phyloP scores from a whole-genome alignment of 2,888 invertebrate species.

The Flexamia atlantica region DNA sequence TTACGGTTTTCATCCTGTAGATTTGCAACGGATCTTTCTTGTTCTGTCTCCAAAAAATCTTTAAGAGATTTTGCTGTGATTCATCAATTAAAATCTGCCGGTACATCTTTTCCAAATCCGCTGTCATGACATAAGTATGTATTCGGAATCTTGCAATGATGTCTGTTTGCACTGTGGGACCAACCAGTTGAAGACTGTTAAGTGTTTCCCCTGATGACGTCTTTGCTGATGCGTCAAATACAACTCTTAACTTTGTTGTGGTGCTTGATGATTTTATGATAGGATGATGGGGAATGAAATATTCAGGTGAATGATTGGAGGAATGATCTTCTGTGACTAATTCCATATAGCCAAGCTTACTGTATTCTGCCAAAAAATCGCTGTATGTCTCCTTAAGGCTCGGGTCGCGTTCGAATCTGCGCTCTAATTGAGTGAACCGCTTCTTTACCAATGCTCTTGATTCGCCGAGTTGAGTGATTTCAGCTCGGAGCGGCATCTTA shows the following conservation, averaged over 20 bases:
- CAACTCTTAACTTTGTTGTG: slow-evolving; percentile 52
- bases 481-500: slow-evolving; percentile 12
- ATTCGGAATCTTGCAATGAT: slow-evolving; percentile 3
- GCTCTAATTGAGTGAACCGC: background rate
- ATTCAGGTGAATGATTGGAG: background rate
- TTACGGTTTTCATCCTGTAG: slow-evolving; percentile 68
- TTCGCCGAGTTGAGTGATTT: background rate
- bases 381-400: background rate
- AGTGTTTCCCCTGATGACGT: slow-evolving; percentile 9
- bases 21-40: slow-evolving; percentile 63
- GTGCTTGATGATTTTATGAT: slow-evolving; percentile 38
- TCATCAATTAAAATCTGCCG: slow-evolving; percentile 67
- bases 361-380: slow-evolving; percentile 22
- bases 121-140: slow-evolving; percentile 14
- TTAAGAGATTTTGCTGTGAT: slow-evolving; percentile 66
- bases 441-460: background rate
- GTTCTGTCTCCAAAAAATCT: slow-evolving; percentile 69
- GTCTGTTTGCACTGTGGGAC: slow-evolving; percentile 28
- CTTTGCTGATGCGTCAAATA: slow-evolving; percentile 37
- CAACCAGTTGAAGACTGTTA: background rate
- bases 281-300: slow-evolving; percentile 31
- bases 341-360: slow-evolving; percentile 21
- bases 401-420: background rate
- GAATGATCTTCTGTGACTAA: background rate
- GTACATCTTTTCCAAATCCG: slow-evolving; percentile 71